phyloP scores from a whole-genome alignment of 2,797 vertebrate genomes.

The Euphonia xanthogaster region DNA sequence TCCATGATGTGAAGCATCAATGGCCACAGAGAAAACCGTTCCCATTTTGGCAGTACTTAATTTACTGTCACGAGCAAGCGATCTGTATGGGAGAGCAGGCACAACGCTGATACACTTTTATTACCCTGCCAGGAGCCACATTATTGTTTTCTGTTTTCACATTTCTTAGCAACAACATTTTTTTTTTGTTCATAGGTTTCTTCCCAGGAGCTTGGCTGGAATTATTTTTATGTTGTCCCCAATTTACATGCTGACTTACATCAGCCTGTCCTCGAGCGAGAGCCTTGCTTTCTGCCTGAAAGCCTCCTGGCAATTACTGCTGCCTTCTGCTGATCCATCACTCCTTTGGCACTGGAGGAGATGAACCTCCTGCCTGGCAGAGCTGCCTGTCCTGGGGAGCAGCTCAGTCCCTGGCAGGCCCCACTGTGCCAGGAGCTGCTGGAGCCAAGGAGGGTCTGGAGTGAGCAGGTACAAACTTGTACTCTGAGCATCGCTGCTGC shows the following conservation, averaged over 20 bases:
- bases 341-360: background rate
- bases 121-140: conserved; percentile 35
- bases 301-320: conserved; percentile 2
- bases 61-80: conserved; percentile 10
- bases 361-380: background rate
- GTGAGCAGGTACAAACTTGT: background rate
- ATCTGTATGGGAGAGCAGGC: background rate
- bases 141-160: conserved; percentile 47
- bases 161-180: conserved; percentile 36
- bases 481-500: background rate
- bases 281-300: conserved; percentile 19
- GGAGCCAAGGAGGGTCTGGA: background rate
- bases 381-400: background rate
- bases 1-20: conserved; percentile 38
- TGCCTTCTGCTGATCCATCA: background rate
- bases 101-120: background rate
- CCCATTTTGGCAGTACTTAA: conserved; percentile 41
- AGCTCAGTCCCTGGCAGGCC: background rate
- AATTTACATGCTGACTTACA: conserved; percentile 28
- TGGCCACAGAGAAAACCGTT: conserved; percentile 6
- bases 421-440: fast-evolving
- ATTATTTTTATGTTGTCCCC: conserved; percentile 26
- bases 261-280: background rate
- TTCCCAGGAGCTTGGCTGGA: background rate
- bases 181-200: conserved; percentile 3